Evolutionary conservation across 2,113 vertebrate genomes (phyloP).

Genomic region (Mus musculus): DNA sequence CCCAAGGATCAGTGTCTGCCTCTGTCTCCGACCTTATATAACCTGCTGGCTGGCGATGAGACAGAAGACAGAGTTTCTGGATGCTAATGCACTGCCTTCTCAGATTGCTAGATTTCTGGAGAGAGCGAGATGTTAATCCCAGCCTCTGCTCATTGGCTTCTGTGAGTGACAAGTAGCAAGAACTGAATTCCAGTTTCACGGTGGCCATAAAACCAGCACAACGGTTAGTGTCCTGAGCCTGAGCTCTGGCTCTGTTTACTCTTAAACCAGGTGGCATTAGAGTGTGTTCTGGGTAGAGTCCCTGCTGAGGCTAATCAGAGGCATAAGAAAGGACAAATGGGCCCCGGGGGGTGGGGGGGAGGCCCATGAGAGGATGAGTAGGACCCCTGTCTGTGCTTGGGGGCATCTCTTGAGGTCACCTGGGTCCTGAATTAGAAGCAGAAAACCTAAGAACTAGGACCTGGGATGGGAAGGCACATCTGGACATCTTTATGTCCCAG

Average conservation of each 20-base stretch:
- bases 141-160: neutral
- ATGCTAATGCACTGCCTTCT: neutral
- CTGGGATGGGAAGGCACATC: neutral
- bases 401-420: neutral
- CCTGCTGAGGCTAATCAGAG: neutral
- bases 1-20: neutral
- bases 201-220: neutral
- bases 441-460: neutral
- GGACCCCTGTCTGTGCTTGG: too few relatives aligned
- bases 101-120: neutral
- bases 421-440: neutral
- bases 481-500: accelerated
- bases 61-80: neutral
- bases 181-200: neutral
- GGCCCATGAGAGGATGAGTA: too few relatives aligned
- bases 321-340: neutral
- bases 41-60: neutral
- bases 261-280: too few relatives aligned
- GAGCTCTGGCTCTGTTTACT: neutral
- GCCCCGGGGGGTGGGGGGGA: too few relatives aligned
- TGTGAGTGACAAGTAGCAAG: neutral
- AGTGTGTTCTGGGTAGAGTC: accelerated
- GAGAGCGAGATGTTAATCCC: neutral
- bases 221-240: neutral
- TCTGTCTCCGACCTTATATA: neutral